phyloP scores from a whole-genome alignment of 2,888 invertebrate genomes.

The Agriopis aurantiaria region DNA sequence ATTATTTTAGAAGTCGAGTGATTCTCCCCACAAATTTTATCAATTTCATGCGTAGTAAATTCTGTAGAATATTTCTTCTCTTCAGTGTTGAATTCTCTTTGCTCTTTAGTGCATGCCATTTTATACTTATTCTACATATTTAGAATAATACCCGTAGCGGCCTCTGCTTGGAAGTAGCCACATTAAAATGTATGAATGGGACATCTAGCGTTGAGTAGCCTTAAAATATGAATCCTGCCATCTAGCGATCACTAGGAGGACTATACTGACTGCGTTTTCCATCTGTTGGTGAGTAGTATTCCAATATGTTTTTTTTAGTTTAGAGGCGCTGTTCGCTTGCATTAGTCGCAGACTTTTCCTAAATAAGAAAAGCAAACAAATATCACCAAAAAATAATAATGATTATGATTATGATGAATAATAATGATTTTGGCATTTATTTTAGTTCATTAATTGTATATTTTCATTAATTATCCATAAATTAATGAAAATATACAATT shows the following conservation, averaged over 20 bases:
- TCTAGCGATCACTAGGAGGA: slow-evolving; percentile 20
- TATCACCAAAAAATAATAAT: background rate
- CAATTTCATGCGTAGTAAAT: no score
- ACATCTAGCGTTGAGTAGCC: slow-evolving; percentile 52
- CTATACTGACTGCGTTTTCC: slow-evolving; percentile 19
- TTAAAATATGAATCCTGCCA: slow-evolving; percentile 12
- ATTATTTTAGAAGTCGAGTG: no score
- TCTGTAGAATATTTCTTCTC: no score
- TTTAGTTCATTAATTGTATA: no score
- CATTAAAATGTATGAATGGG: slow-evolving; percentile 25
- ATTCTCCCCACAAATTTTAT: no score
- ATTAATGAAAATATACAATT: no score
- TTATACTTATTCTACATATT: no score
- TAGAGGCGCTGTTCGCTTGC: background rate
- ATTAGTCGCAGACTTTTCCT: background rate
- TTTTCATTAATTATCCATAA: no score
- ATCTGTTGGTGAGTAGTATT: slow-evolving; percentile 50
- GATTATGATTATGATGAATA: no score
- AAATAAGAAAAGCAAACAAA: background rate
- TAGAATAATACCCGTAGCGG: slow-evolving; percentile 25
- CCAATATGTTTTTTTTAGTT: background rate
- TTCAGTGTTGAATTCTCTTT: no score
- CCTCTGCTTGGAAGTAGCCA: slow-evolving; percentile 56
- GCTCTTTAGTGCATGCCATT: no score
- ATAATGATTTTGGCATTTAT: no score